Conservation (phyloP, 2,113 vertebrate species). For the Psilopogon haemacephalus region DNA sequence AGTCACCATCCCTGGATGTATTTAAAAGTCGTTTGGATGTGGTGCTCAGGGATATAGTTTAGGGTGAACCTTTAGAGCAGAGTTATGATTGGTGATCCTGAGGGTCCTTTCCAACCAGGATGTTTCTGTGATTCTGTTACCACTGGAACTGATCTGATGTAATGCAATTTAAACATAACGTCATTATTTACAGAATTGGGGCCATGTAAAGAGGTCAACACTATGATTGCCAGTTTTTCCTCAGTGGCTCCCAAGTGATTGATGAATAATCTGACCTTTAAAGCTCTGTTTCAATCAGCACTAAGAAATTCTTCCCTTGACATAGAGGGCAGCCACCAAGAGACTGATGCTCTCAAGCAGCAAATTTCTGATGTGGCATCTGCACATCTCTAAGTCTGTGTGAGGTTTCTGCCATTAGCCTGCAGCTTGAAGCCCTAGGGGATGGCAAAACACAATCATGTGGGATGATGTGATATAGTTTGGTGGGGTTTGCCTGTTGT, state of each 20-base stretch:
- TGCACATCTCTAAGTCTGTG: background rate
- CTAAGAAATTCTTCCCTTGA: background rate
- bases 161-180: conserved; percentile 8
- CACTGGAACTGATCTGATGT: background rate
- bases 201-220: background rate
- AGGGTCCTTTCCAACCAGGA: too few relatives aligned
- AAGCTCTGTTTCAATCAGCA: background rate
- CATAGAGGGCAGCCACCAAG: background rate
- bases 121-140: background rate
- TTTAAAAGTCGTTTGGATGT: too few relatives aligned
- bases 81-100: too few relatives aligned
- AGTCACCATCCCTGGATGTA: too few relatives aligned
- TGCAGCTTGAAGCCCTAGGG: background rate
- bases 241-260: background rate
- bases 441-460: background rate
- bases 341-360: background rate
- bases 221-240: background rate
- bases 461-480: background rate
- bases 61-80: too few relatives aligned
- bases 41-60: too few relatives aligned
- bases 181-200: background rate
- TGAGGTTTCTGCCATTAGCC: background rate
- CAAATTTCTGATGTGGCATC: background rate
- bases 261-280: background rate
- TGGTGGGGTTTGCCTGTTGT: background rate